Conservation (phyloP, 2,888 invertebrate species). For the Tribolium freemani region DNA sequence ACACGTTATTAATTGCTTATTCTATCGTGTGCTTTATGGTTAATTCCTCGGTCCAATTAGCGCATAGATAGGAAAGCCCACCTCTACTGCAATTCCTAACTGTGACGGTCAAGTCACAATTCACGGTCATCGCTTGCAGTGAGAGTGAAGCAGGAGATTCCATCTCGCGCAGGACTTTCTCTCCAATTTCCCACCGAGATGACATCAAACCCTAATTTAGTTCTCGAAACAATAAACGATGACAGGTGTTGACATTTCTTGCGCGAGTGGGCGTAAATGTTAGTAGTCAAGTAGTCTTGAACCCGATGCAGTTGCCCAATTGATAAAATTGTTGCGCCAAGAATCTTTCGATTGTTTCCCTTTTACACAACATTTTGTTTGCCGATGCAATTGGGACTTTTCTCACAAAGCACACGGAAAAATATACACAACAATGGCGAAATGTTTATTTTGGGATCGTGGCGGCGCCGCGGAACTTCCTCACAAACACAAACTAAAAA, state of each 20-base stretch:
- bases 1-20: no score
- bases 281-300: conserved; percentile 12
- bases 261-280: conserved; percentile 15
- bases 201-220: conserved; percentile 27
- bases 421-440: neutral
- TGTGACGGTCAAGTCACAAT: conserved; percentile 27
- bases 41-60: no score
- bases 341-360: conserved; percentile 2
- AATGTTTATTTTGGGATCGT: neutral
- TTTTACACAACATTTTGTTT: conserved; percentile 9
- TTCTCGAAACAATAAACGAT: conserved; percentile 8
- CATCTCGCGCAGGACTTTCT: conserved; percentile 23
- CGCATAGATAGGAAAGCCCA: neutral
- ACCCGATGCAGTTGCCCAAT: conserved; percentile 8
- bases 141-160: conserved; percentile 20
- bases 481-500: neutral
- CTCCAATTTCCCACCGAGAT: conserved; percentile 18
- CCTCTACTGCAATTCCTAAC: neutral
- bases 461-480: conserved; percentile 5
- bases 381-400: conserved; percentile 10
- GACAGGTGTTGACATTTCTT: conserved; percentile 27
- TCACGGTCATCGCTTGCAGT: conserved; percentile 25
- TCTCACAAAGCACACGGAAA: conserved; percentile 1
- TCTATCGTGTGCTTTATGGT: no score
- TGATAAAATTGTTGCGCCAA: neutral